A percentile compares a stretch with the other conserved stretches of the same genome.
Evolutionary conservation across 2,797 vertebrate species (phyloP).

Genomic region (Lycodopsis pacificus): DNA sequence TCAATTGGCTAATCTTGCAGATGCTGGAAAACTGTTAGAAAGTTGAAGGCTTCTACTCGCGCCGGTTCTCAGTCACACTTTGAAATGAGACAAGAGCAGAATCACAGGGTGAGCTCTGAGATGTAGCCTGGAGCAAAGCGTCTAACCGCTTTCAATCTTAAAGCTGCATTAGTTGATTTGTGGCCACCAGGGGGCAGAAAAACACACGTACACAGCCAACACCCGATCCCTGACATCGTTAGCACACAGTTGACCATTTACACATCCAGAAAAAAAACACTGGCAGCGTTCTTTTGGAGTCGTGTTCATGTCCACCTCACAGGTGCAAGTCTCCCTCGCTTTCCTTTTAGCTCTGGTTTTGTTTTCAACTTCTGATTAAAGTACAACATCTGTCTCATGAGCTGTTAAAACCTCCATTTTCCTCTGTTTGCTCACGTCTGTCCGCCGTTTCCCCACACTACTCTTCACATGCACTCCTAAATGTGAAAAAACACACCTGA

Average conservation of each 20-base stretch:
- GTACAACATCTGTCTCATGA: background rate
- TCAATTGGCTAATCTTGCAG: background rate
- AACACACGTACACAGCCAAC: background rate
- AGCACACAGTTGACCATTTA: too few species aligned
- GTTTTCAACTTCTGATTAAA: conserved; percentile 11
- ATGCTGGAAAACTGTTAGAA: background rate
- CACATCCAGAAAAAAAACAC: background rate
- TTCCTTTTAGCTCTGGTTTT: background rate
- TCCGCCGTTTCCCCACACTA: background rate
- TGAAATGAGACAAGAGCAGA: background rate
- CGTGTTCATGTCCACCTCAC: background rate
- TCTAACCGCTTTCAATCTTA: background rate
- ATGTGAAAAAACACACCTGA: conserved; percentile 7
- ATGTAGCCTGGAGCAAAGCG: background rate
- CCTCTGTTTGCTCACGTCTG: background rate
- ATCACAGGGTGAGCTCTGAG: background rate
- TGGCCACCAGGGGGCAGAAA: too few species aligned
- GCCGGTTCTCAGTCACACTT: background rate
- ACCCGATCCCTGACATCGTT: background rate
- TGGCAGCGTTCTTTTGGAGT: background rate
- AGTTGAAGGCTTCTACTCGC: background rate
- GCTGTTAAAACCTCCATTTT: background rate
- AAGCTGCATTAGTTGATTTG: background rate
- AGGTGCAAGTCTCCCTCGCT: background rate
- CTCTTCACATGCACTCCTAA: background rate